Evolutionary conservation across 2,113 vertebrate species (phyloP), one percentile per base, ranked within the genome.

Genomic region (Jaculus jaculus): DNA sequence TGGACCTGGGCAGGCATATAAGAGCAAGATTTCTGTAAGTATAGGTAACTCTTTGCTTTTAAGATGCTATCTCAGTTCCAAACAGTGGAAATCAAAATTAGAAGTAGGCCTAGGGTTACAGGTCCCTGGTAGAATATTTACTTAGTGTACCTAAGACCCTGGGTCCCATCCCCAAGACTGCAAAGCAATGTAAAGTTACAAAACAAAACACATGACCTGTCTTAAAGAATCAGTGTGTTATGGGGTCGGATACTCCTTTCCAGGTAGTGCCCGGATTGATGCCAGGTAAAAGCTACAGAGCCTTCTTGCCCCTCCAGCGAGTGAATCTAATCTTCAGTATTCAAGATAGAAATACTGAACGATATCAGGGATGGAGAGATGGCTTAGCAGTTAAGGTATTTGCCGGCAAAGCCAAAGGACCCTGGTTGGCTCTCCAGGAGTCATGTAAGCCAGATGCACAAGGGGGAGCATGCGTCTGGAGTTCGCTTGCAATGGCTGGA

Each of bases 61-160:
- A 96, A 79, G 42, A 93, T 97, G 96, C 97, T 92, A 90, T 97
- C 93, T 96, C 42, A 8, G 8, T 47, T 47, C 8, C 42, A 47
- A 47, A 47, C 42, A 47, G 8, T 47, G 42, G 42, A 47, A 61
- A 21, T 61, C 20, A 61, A 61, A 21, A 61, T 51, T 84, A 18
- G 68, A 75, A 82, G 32, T 34, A 28, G 16, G 32, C 1, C 63
- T 71, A 5, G n/a, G 16, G 18, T 16, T 34, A 13, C 28, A n/a
- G n/a, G 16, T 71, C 15, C 1, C 15, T 71, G 30, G 32, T n/a
- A 34, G 16, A 17, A 18, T 34, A n/a, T 12, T 71, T 34, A 3
- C 66, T 30, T 69, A 69, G 61, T 2, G 10, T 23, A 34, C 10
- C 37, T 73, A n/a, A 39, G 71, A 9, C 21, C n/a, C 32, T 34